Evolutionary conservation across 2,888 invertebrate genomes (phyloP), one percentile per base, ranked within the genome.

Genomic region (Melieria picta): DNA sequence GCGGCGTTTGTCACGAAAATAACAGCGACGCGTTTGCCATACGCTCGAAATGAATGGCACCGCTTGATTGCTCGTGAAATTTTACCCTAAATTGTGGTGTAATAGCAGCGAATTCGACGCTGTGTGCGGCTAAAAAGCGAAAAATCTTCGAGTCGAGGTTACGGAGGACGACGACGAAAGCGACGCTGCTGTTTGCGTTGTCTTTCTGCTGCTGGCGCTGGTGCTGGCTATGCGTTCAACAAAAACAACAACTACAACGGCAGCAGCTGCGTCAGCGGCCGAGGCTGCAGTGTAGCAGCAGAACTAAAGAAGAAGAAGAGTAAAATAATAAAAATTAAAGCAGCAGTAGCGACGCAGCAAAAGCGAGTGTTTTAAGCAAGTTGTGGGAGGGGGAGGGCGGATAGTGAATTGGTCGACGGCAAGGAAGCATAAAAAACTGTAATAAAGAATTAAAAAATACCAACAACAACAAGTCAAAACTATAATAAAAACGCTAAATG

Each of bases 1-100:
- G 11, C 52, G 52, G n/a, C 42, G 42, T 55, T 43, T 64, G 43
- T 55, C 47, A 48, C 48, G 16, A 13, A 47, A 47, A 47, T 52
- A n/a, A 52, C 13, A 46, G 7, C 3, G 9, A 62, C 48, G 7
- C 42, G 48, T 42, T 47, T 47, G 11, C 47, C 47, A 47, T 47
- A 30, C n/a, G 46, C 72, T 46, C 62, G 64, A 73, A 73, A 72
- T 57, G 64, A 60, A 61, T 64, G 50, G 62, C 74, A 75, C 75
- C 80, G 81, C 83, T 79, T 84, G 75, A 82, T 82, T 85, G 78
- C 80, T 80, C 81, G 80, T 83, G 77, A 84, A 86, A 88, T 86
- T 85, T 83, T 83, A 83, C 82, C 83, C 83, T 81, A 81, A 84
- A 82, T 78, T 82, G 76, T 81, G 85, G 85, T 82, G 82, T 83